Conservation (phyloP, 37 sponge, comb jelly and placozoan genomes). For the Geodia barretti region DNA sequence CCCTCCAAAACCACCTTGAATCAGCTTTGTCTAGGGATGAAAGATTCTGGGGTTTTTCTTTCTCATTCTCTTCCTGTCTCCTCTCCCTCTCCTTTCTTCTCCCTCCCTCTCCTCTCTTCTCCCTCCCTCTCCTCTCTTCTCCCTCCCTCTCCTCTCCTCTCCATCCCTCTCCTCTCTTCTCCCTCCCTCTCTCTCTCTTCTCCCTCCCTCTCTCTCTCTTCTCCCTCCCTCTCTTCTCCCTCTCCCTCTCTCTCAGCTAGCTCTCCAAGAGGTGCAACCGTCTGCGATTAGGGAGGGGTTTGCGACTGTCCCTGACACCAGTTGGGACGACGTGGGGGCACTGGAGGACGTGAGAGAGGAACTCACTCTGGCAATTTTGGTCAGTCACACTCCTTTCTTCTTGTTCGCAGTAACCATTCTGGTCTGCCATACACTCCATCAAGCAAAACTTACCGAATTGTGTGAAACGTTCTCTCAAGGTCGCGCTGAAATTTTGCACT, state of each 20-base stretch:
- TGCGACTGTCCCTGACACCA: slow-evolving; percentile 94
- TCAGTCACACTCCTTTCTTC: too few relatives aligned
- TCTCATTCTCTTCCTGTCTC: slow-evolving; percentile 1
- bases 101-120: slow-evolving; percentile 6
- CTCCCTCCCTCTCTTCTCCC: neutral
- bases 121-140: neutral
- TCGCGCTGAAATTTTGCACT: too few relatives aligned
- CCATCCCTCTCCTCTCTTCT: slow-evolving; percentile 4
- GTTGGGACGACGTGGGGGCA: slow-evolving; percentile 97
- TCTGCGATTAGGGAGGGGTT: slow-evolving; percentile 96
- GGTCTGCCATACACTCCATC: too few relatives aligned
- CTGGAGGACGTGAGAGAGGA: slow-evolving; percentile 83
- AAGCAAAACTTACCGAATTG: too few relatives aligned
- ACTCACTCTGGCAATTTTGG: slow-evolving; percentile 90
- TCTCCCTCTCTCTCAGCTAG: slow-evolving; percentile 55
- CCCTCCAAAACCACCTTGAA: too few relatives aligned
- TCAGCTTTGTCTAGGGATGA: too few relatives aligned
- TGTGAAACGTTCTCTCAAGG: too few relatives aligned
- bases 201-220: slow-evolving; percentile 7
- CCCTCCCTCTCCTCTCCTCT: neutral
- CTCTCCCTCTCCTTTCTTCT: too few relatives aligned
- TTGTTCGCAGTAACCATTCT: too few relatives aligned
- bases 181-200: slow-evolving; percentile 20
- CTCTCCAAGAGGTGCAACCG: slow-evolving; percentile 77
- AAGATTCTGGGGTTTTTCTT: neutral